phyloP scores from a whole-genome alignment of 92 coral and sea anemone species.

The Chrysogorgia sp. region DNA sequence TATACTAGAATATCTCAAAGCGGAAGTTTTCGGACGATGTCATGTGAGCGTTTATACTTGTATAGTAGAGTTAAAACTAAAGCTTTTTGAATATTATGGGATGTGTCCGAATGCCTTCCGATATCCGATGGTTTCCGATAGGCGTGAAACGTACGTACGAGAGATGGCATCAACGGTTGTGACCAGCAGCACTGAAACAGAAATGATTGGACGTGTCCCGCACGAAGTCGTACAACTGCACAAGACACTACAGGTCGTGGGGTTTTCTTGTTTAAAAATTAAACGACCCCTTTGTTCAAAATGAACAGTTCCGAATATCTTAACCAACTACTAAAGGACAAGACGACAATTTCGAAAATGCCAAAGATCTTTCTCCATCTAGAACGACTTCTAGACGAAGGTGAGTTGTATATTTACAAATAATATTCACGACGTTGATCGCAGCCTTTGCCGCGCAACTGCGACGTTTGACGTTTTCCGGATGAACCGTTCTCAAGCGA shows the following conservation, averaged over 20 bases:
- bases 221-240: conserved; percentile 15
- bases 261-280: conserved; percentile 59
- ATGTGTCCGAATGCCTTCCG: too few species aligned
- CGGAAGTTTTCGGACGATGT: too few species aligned
- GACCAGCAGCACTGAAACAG: too few species aligned
- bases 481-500: background rate
- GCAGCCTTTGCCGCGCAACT: background rate
- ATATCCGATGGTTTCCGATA: too few species aligned
- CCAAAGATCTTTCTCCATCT: conserved; percentile 99
- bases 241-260: conserved; percentile 63
- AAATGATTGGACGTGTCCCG: conserved; percentile 34
- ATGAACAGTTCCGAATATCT: conserved; percentile 83
- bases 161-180: too few species aligned
- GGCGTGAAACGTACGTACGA: too few species aligned
- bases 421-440: background rate
- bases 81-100: too few species aligned
- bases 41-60: too few species aligned
- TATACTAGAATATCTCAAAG: too few species aligned
- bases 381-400: conserved; percentile 98
- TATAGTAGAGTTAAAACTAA: too few species aligned
- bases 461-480: background rate
- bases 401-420: conserved; percentile 53
- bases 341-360: conserved; percentile 98
- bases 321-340: conserved; percentile 98
- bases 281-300: conserved; percentile 31